Evolutionary conservation across 2,888 invertebrate genomes (phyloP), one percentile per base, ranked within the genome.

Genomic region (Apomyelois bistriatella): DNA sequence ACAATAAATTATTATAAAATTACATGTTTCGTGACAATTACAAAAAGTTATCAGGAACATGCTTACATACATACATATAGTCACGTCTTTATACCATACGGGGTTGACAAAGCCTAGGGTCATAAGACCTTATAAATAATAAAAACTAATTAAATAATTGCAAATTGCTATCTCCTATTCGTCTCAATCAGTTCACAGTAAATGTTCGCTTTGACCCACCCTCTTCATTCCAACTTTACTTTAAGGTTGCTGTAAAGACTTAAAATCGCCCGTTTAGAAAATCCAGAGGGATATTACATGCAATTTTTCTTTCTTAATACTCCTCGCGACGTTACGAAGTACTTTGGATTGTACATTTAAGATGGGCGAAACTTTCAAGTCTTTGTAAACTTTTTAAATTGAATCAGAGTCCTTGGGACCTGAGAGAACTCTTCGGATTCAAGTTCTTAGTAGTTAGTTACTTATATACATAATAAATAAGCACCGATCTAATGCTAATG

Each of bases 361-460:
- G 55, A 52, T 43, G 53, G 56, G 57, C 61, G 55, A 41, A 70
- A 76, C 61, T 74, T 68, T 56, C 55, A 60, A 68, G 64, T 67
- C 70, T 63, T 63, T 66, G 57, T 59, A 65, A 83, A 84, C 74
- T 84, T 85, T 79, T 78, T 72, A 79, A 82, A 82, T 83, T 82
- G 74, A 82, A 76, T 82, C 62, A 57, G 67, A 72, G 69, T 70
- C 67, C 72, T 65, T 59, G 53, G 55, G 41, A 15, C 50, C 43
- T 43, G 36, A 36, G 58, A 53, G 56, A 70, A 71, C 66, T 76
- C 52, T 52, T 50, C 56, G 52, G 58, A 52, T 48, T 53, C 55
- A 46, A 50, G 46, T 48, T 51, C 61, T 61, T 58, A 64, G 58
- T 61, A 68, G 61, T 68, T 70, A 22, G 22, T 22, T 22, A 67